Conservation (phyloP, 1,140 invertebrate species). For the Lasaia peninsularis region DNA sequence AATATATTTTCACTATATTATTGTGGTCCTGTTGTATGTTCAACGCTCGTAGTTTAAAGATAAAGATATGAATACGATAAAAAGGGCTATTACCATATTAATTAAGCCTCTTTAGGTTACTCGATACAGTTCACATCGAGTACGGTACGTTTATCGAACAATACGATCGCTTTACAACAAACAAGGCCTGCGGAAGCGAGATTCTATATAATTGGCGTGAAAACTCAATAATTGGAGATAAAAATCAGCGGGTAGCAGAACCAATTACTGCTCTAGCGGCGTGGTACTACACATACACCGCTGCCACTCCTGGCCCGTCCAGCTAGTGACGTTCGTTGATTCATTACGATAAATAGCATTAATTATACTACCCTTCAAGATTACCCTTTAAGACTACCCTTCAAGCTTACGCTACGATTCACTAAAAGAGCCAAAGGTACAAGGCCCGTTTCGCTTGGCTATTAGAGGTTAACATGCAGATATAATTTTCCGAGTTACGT, state of each 20-base stretch:
- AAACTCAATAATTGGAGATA: conserved; percentile 75
- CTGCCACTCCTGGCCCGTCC: conserved; percentile 34
- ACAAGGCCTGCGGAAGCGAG: conserved; percentile 55
- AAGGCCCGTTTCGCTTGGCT: no score
- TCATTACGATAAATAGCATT: conserved; percentile 29
- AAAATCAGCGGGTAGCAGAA: conserved; percentile 61
- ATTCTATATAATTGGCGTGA: conserved; percentile 75
- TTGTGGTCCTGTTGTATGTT: not conserved
- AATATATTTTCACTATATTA: no score
- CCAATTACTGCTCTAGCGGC: conserved; percentile 63
- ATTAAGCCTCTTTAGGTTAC: conserved; percentile 3
- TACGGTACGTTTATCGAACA: conserved; percentile 33
- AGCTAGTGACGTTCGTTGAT: conserved; percentile 27
- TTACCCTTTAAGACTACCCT: no score
- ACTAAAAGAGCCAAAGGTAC: no score
- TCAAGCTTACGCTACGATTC: no score
- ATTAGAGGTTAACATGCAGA: no score
- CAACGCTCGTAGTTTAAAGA: not conserved
- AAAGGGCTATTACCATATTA: conserved; percentile 1
- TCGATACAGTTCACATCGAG: not conserved
- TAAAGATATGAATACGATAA: conserved; percentile 6
- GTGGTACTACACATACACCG: conserved; percentile 51
- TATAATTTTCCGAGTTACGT: no score
- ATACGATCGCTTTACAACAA: conserved; percentile 39
- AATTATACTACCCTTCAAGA: no score